A percentile compares a stretch with the other conserved stretches of the same genome.
Conservation (phyloP, 2,888 invertebrate genomes). For the Rosalia funebris region DNA sequence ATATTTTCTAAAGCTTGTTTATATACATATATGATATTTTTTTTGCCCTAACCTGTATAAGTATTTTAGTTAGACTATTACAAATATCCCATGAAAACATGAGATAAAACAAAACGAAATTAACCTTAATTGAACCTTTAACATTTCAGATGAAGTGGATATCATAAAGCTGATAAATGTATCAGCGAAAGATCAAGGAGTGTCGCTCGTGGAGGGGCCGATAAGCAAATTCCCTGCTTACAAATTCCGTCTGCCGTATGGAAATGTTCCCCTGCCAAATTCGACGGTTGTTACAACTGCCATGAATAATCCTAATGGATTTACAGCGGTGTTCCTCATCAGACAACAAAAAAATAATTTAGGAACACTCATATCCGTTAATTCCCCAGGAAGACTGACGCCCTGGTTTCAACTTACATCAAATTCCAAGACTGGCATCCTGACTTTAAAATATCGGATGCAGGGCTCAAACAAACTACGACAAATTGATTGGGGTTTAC, state of each 20-base stretch:
- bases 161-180: slow-evolving; percentile 62
- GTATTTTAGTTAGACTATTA: too few relatives aligned
- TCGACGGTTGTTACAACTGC: slow-evolving; percentile 59
- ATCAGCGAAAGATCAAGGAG: slow-evolving; percentile 62
- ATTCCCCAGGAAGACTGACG: slow-evolving; percentile 63
- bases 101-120: too few relatives aligned
- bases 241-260: slow-evolving; percentile 63
- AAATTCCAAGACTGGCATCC: slow-evolving; percentile 61
- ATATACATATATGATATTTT: too few relatives aligned
- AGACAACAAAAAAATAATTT: slow-evolving; percentile 63
- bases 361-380: slow-evolving; percentile 62
- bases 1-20: too few relatives aligned
- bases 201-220: slow-evolving; percentile 62
- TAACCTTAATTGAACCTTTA: too few relatives aligned
- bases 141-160: slow-evolving; percentile 63
- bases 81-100: too few relatives aligned
- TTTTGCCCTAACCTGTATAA: too few relatives aligned
- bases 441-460: slow-evolving; percentile 61
- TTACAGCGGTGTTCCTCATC: slow-evolving; percentile 62
- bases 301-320: slow-evolving; percentile 58
- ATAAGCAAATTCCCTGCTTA: slow-evolving; percentile 62
- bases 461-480: slow-evolving; percentile 57
- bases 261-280: slow-evolving; percentile 61
- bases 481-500: slow-evolving; percentile 62
- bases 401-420: slow-evolving; percentile 64